Base-by-base conservation (phyloP, 1,140 invertebrate species). In the Bombyx mandarina region DNA sequence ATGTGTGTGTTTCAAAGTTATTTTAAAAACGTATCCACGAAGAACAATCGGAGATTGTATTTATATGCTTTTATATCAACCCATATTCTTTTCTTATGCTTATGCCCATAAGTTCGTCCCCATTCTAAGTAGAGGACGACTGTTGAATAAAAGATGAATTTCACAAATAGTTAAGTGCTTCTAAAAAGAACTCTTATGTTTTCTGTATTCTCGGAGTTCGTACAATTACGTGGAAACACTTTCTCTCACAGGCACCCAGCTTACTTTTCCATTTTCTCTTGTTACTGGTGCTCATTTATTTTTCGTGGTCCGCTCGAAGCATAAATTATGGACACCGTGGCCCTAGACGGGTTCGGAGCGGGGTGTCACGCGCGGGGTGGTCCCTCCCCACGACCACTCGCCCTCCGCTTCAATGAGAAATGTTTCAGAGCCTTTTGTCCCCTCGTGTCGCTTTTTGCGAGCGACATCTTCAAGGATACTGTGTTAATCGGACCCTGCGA, bases 241-340 rank as follows among this genome's bases (percentile, higher is more conserved):
- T 50, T 35, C 43, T 22, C 48, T 45, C 57, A 58, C 60, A 52
- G 52, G 56, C 42, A 45, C 62, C 58, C 26, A 35, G 66, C 59
- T 62, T 58, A 71, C 61, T 67, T 67, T 71, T 63, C 68, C 69
- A 73, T 77, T 79, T 77, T 65, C 65, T 80, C 63, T 72, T 69
- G 60, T 75, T 66, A 70, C 67, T 63, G 65, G 64, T 71, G 62
- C 73, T 77, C 77, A 79, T 82, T 78, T 85, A 83, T 85, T 80
- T 83, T 78, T 81, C 74, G 71, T 73, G 69, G 77, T 85, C 80
- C 71, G 69, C 64, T 78, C 73, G 71, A 76, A 71, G 74, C 71
- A 82, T 83, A 86, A 83, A 83, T 83, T 79, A 86, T 83, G 77
- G 79, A 82, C 78, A 82, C 73, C 71, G 69, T 69, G 75, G 70